These are phyloP conservation scores for Pseudopipra pipra DNA, from an alignment of 2,113 vertebrate genomes.

Conservation along the genomic window DNA sequence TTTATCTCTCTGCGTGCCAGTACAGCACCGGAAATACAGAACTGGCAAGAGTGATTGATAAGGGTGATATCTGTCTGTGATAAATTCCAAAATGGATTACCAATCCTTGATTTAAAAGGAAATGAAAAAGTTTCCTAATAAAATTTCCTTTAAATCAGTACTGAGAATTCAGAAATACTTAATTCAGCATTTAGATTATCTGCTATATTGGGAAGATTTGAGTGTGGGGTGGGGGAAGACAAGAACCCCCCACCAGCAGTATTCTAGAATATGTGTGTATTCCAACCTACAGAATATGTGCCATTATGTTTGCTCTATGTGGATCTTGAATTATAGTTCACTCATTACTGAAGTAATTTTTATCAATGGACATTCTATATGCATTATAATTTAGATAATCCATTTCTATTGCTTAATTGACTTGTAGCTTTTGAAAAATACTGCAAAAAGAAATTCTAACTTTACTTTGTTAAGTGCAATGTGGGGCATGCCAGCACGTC, in stretches of 20 bases:
- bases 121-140: neutral
- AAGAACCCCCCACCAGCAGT: neutral
- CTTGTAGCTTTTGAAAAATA: neutral
- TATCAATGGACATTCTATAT: neutral
- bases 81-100: neutral
- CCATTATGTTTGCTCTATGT: neutral
- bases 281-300: neutral
- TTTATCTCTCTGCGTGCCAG: neutral
- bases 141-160: neutral
- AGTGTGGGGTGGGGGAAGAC: neutral
- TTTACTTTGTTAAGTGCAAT: neutral
- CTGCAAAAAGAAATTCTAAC: neutral
- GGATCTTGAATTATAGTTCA: neutral
- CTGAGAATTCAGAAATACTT: neutral
- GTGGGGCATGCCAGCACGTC: neutral
- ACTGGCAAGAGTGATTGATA: neutral
- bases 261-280: neutral
- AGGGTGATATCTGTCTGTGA: neutral
- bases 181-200: neutral
- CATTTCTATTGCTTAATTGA: neutral
- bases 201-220: neutral
- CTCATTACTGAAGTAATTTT: neutral
- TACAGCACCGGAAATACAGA: neutral
- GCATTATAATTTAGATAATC: neutral
- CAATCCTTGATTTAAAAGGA: neutral